Evolutionary conservation across 2,797 vertebrate species (phyloP).

Genomic region (Poecile montanus): DNA sequence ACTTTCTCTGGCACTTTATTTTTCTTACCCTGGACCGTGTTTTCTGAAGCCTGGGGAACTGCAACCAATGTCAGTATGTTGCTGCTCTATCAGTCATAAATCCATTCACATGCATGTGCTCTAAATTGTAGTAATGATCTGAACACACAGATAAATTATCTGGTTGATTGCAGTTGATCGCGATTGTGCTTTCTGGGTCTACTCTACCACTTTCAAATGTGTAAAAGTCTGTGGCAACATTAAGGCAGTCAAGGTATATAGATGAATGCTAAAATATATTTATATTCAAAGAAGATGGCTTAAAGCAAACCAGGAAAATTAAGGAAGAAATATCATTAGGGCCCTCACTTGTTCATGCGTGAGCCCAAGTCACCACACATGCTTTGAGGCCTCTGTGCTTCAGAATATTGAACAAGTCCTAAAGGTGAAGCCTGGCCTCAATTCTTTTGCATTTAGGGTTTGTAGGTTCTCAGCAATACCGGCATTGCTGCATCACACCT

Average conservation of each 20-base stretch:
- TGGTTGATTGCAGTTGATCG: neutral
- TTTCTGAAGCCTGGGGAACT: slow-evolving; percentile 56
- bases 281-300: slow-evolving; percentile 76
- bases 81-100: slow-evolving; percentile 52
- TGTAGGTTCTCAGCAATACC: slow-evolving; percentile 36
- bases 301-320: slow-evolving; percentile 75
- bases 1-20: slow-evolving; percentile 45
- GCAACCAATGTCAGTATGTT: slow-evolving; percentile 44
- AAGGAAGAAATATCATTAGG: slow-evolving; percentile 70
- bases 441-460: neutral
- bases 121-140: slow-evolving; percentile 53
- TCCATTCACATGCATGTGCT: slow-evolving; percentile 57
- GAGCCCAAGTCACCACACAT: neutral
- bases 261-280: slow-evolving; percentile 76
- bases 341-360: neutral
- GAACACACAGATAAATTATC: slow-evolving; percentile 34
- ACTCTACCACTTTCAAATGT: slow-evolving; percentile 65
- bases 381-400: neutral
- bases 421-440: slow-evolving; percentile 16
- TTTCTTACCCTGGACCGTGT: slow-evolving; percentile 41
- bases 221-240: slow-evolving; percentile 78
- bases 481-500: neutral
- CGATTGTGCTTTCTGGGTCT: slow-evolving; percentile 74
- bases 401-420: slow-evolving; percentile 3
- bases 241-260: slow-evolving; percentile 82